Evolutionary conservation across 2,797 vertebrate species (phyloP), one percentile per base, ranked within the genome.

Genomic region (Bryconaethiops microstoma): DNA sequence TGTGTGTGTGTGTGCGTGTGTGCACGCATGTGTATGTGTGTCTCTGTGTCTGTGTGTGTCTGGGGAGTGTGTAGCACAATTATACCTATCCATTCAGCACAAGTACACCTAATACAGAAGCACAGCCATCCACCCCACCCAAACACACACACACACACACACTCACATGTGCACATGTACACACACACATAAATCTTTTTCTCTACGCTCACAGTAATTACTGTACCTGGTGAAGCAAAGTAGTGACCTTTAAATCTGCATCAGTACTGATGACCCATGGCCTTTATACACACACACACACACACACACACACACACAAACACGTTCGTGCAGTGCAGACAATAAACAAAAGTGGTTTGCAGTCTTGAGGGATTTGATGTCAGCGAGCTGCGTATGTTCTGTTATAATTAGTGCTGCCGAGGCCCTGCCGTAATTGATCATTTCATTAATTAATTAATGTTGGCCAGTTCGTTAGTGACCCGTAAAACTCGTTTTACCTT

Each of bases 361-460:
- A 78, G 75, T 87, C 82, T 84, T 89, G 85, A 91, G 87, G 79
- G 88, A 91, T 89, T 86, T 76, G 76, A 85, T 89, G 89, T 88
- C 84, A 86, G 75, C 76, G 70, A 68, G 84, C 68, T 81, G 60
- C 90, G 89, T 92, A 91, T 90, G 91, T 87, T 81, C 54, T 79
- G 60, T 81, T 84, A 89, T 92, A 92, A 94, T 92, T 92, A 92
- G 86, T 85, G 76, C 85, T 86, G 81, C 87, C 84, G 81, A 86
- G 87, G 90, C 89, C 48, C 65, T 50, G 82, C 82, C 78, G 74
- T 90, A 92, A 92, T 93, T 93, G 91, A 92, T 93, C 88, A 91
- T 91, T 88, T 92, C 88, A 93, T 93, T 91, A 89, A 92, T 93
- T 89, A 89, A 92, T 92, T 89, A 88, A 90, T 87, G 86, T 71